Conservation (phyloP, 2,888 invertebrate species). For the Parelbella ahira region DNA sequence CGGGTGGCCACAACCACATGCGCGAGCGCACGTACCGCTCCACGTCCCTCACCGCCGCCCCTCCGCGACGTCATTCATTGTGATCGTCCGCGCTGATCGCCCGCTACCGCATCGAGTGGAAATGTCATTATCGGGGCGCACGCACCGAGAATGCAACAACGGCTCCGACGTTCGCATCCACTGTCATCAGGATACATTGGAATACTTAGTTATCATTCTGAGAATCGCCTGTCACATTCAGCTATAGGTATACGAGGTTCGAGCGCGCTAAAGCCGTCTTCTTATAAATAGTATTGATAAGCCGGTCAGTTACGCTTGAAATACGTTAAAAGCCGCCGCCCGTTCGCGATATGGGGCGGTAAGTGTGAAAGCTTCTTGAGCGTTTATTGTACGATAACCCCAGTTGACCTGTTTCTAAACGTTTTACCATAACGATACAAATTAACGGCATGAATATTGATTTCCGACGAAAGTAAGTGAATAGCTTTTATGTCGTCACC, state of each 20-base stretch:
- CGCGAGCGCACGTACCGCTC: conserved; percentile 54
- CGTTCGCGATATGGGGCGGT: conserved; percentile 41
- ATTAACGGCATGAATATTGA: too few species aligned
- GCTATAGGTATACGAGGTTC: conserved; percentile 3
- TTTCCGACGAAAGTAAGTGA: too few species aligned
- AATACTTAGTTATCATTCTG: conserved; percentile 49
- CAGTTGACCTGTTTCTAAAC: conserved; percentile 42
- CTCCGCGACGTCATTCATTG: conserved; percentile 73
- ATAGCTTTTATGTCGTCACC: too few species aligned
- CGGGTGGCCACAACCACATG: conserved; percentile 80
- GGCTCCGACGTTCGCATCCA: conserved; percentile 49
- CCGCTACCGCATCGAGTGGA: conserved; percentile 70
- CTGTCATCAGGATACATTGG: conserved; percentile 46
- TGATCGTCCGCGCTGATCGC: conserved; percentile 71
- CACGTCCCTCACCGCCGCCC: conserved; percentile 46
- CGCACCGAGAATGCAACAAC: conserved; percentile 68
- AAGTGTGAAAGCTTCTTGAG: conserved; percentile 56
- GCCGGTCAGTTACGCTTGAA: conserved; percentile 10
- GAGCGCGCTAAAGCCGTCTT: background rate
- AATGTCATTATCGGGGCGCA: conserved; percentile 73
- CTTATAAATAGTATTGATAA: conserved; percentile 14
- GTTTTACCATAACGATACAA: conserved; percentile 8
- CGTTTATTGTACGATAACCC: conserved; percentile 56
- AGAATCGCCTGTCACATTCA: conserved; percentile 29
- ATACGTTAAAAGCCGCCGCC: conserved; percentile 19